phyloP scores from a whole-genome alignment of 2,888 invertebrate species.

The Teleogryllus oceanicus region DNA sequence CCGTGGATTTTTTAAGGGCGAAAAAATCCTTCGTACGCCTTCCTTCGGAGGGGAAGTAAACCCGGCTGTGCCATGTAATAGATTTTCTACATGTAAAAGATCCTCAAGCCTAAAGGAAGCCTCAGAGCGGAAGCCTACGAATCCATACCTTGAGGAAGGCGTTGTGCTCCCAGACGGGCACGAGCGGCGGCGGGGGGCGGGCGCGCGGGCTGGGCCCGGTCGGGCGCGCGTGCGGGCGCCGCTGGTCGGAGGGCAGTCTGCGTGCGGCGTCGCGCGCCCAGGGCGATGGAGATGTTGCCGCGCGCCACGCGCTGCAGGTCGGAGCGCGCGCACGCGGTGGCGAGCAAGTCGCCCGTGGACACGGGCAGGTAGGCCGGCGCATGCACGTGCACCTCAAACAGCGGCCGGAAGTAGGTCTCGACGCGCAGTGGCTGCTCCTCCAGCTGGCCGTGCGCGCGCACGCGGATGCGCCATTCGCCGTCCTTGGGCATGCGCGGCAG shows the following conservation, averaged over 20 bases:
- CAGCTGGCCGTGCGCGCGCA: slow-evolving; percentile 44
- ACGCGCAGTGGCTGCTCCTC: slow-evolving; percentile 45
- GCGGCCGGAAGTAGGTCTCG: slow-evolving; percentile 46
- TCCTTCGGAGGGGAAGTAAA: too few relatives aligned
- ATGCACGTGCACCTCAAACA: slow-evolving; percentile 44
- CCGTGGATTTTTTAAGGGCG: too few relatives aligned
- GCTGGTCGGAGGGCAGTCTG: background rate
- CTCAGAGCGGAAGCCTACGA: too few relatives aligned
- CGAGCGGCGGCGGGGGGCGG: background rate
- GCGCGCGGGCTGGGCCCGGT: slow-evolving; percentile 32
- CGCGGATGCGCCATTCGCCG: slow-evolving; percentile 47
- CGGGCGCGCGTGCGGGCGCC: too few relatives aligned
- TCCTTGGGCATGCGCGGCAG: slow-evolving; percentile 46
- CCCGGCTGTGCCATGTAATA: too few relatives aligned
- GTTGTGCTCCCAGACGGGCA: background rate
- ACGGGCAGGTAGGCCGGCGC: background rate
- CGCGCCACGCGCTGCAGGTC: slow-evolving; percentile 44
- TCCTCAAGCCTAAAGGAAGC: too few relatives aligned
- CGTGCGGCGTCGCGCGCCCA: slow-evolving; percentile 32
- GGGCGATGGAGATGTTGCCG: slow-evolving; percentile 45
- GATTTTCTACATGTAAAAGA: too few relatives aligned
- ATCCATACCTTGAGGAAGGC: background rate
- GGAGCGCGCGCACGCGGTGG: slow-evolving; percentile 42
- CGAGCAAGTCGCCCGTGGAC: slow-evolving; percentile 33
- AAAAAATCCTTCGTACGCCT: too few relatives aligned